Percentiles rank a stretch among this genome's conserved stretches.
These are phyloP conservation scores for Halcyon senegalensis DNA, from an alignment of 2,113 vertebrate species.

Conservation along the genomic window DNA sequence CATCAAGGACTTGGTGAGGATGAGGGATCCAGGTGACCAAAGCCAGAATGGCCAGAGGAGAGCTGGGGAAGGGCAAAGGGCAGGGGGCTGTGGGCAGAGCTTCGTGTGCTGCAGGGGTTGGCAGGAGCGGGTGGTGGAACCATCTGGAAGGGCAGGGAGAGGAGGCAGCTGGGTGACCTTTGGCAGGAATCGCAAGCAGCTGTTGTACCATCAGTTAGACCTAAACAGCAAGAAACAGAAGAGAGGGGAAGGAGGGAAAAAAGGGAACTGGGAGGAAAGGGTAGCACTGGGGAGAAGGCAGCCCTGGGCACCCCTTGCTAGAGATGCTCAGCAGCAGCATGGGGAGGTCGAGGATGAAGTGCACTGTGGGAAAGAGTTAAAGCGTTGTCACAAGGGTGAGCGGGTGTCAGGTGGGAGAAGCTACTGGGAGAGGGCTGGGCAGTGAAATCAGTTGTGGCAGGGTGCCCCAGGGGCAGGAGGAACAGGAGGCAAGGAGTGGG, in stretches of 20 bases:
- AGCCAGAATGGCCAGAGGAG: not conserved
- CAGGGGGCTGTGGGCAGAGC: not conserved
- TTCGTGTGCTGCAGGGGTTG: fast-evolving
- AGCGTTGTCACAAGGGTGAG: fast-evolving
- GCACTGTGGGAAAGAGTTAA: not conserved
- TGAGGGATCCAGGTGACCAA: not conserved
- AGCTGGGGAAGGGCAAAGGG: not conserved
- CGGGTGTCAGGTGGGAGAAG: not conserved
- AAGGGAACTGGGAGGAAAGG: not conserved
- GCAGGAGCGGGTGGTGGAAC: not conserved
- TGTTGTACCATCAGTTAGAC: fast-evolving
- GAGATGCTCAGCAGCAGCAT: not conserved
- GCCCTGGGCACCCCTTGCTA: fast-evolving
- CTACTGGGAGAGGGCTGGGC: not conserved
- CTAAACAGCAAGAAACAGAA: not conserved
- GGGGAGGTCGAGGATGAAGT: not conserved
- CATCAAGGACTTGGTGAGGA: not conserved
- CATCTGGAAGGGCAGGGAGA: not conserved
- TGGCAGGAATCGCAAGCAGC: not conserved
- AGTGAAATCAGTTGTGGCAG: not conserved
- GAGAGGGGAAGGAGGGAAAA: not conserved
- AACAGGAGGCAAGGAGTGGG: not conserved
- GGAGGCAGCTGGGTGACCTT: not conserved
- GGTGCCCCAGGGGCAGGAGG: not conserved
- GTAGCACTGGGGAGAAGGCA: not conserved